Conservation (phyloP, 2,113 vertebrate species). For the Phalacrocorax pelagicus region DNA sequence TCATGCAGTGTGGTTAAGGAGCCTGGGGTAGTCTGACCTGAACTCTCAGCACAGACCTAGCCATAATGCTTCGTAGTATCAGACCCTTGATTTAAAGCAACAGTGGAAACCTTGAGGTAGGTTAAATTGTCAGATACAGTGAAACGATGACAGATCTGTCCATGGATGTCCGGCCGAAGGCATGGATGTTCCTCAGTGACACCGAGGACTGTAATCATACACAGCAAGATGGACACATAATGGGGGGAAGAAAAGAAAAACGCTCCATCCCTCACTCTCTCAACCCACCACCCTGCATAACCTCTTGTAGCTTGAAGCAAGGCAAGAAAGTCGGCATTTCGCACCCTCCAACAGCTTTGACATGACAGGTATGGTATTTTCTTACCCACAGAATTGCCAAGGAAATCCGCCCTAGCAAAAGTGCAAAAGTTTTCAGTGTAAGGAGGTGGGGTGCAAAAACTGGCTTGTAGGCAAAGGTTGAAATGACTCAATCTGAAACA, state of each 20-base stretch:
- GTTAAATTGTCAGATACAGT: background rate
- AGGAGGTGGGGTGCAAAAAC: conserved; percentile 56
- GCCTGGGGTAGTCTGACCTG: background rate
- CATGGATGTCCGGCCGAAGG: background rate
- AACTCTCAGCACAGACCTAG: background rate
- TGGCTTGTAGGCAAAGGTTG: conserved; percentile 65
- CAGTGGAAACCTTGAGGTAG: background rate
- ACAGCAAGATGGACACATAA: background rate
- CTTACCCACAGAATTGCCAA: conserved; percentile 53
- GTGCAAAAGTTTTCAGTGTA: conserved; percentile 57
- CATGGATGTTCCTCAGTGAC: background rate
- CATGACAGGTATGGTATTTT: conserved; percentile 70
- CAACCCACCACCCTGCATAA: background rate
- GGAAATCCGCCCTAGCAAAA: conserved; percentile 60
- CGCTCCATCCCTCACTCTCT: background rate
- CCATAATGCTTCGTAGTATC: background rate
- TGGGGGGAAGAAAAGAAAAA: background rate
- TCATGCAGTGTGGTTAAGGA: accelerated
- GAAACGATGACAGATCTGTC: background rate
- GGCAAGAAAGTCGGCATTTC: conserved; percentile 44
- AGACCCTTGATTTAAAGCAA: background rate
- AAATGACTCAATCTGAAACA: conserved; percentile 66
- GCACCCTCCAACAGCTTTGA: conserved; percentile 43
- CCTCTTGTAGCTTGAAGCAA: conserved; percentile 20
- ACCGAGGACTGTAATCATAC: background rate